These are phyloP conservation scores for Porites evermanni DNA, from an alignment of 92 coral and sea anemone species.

Conservation along the genomic window DNA sequence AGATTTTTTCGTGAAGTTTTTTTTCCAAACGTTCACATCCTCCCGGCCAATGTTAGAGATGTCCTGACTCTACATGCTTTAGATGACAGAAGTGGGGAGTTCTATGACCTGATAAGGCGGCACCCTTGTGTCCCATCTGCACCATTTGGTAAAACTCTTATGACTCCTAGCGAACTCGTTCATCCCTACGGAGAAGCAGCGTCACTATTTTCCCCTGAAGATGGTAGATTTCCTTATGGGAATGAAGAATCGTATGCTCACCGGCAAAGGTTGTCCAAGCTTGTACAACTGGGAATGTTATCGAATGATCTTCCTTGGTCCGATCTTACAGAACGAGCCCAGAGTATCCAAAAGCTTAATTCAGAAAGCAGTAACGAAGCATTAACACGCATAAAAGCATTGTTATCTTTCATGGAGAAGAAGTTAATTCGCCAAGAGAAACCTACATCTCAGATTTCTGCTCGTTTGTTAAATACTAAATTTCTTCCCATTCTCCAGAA, in stretches of 20 bases:
- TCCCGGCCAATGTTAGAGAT: conserved; percentile 43
- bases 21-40: conserved; percentile 47
- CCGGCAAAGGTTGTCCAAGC: conserved; percentile 32
- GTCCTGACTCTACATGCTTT: conserved; percentile 63
- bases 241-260: conserved; percentile 24
- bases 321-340: conserved; percentile 73
- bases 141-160: conserved; percentile 63
- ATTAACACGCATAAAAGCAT: conserved; percentile 28
- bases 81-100: conserved; percentile 38
- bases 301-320: conserved; percentile 70
- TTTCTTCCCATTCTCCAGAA: conserved; percentile 66
- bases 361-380: conserved; percentile 28
- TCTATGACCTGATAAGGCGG: conserved; percentile 9
- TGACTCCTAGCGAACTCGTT: conserved; percentile 68
- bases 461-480: conserved; percentile 6
- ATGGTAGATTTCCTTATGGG: conserved; percentile 75
- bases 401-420: conserved; percentile 42
- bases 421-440: conserved; percentile 17
- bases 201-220: conserved; percentile 59
- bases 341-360: conserved; percentile 47
- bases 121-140: conserved; percentile 76
- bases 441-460: neutral
- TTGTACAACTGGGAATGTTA: conserved; percentile 73
- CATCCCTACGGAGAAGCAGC: conserved; percentile 63
- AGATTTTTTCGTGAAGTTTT: conserved; percentile 63